A percentile compares a stretch with the other conserved stretches of the same genome.
Conservation (phyloP, 2,888 invertebrate genomes). For the Noctua fimbriata region DNA sequence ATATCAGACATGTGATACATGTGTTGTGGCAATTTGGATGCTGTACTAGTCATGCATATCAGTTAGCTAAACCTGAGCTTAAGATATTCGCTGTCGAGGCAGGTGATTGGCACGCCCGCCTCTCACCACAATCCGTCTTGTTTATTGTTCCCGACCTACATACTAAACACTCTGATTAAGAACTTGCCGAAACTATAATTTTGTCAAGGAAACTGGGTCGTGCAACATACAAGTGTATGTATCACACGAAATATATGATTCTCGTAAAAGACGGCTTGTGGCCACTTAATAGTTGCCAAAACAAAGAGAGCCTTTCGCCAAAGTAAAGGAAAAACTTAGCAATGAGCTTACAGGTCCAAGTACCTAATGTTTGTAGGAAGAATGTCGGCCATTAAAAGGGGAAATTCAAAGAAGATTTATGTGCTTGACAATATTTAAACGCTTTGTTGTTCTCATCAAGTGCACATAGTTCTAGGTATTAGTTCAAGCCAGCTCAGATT, state of each 20-base stretch:
- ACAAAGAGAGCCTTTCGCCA: conserved; percentile 55
- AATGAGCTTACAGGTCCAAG: conserved; percentile 49
- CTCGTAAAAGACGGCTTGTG: conserved; percentile 44
- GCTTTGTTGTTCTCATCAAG: conserved; percentile 6
- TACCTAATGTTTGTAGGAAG: conserved; percentile 39
- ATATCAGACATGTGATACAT: conserved; percentile 38
- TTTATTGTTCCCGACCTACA: conserved; percentile 60
- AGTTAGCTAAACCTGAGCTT: conserved; percentile 61
- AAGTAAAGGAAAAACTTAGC: conserved; percentile 56
- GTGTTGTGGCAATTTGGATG: conserved; percentile 35
- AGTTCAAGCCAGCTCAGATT: not conserved
- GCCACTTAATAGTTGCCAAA: conserved; percentile 65
- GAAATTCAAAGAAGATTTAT: conserved; percentile 34
- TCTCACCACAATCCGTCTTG: conserved; percentile 57
- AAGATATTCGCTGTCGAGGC: conserved; percentile 52
- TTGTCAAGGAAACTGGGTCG: conserved; percentile 47
- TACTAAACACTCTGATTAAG: conserved; percentile 56
- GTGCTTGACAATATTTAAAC: conserved; percentile 15
- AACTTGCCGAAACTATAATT: conserved; percentile 57
- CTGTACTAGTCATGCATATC: conserved; percentile 48
- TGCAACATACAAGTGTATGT: conserved; percentile 32
- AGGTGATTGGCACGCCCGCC: conserved; percentile 57
- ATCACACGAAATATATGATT: conserved; percentile 52
- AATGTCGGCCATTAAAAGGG: conserved; percentile 37
- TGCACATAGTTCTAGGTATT: not conserved